Percentiles rank a stretch among this genome's conserved stretches.
These are phyloP conservation scores for Netelia melanura DNA, from an alignment of 2,888 invertebrate genomes.

Conservation along the genomic window DNA sequence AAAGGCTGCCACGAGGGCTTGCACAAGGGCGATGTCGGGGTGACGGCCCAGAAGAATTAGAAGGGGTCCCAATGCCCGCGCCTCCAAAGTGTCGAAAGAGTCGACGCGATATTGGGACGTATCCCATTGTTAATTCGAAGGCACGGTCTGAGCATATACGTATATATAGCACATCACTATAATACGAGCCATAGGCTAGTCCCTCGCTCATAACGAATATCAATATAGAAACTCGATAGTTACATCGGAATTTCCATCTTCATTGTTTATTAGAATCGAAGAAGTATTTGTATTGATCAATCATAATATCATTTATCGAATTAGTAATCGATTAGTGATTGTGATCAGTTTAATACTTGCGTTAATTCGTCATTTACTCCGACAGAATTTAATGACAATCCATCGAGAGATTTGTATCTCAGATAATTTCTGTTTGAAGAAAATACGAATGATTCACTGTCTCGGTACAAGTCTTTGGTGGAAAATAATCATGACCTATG, in stretches of 20 bases:
- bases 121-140: constrained; percentile 57
- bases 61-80: constrained; percentile 64
- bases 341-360: not conserved
- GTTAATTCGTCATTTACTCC: too few species aligned
- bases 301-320: not conserved
- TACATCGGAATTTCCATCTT: not conserved
- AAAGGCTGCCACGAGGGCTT: constrained; percentile 75
- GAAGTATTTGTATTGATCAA: not conserved
- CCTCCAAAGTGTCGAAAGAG: constrained; percentile 75
- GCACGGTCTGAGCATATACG: constrained; percentile 16
- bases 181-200: not conserved
- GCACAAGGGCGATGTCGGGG: constrained; percentile 72
- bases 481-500: too few species aligned
- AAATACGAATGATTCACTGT: too few species aligned
- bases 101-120: constrained; percentile 76
- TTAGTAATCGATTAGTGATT: not conserved
- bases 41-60: constrained; percentile 80
- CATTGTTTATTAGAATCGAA: not conserved
- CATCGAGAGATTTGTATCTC: too few species aligned
- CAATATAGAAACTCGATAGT: not conserved
- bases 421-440: too few species aligned
- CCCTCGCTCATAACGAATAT: not conserved
- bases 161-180: constrained; percentile 1
- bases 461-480: too few species aligned
- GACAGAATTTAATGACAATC: too few species aligned